phyloP scores from a whole-genome alignment of 2,888 invertebrate genomes.

The Andrena bicolor region DNA sequence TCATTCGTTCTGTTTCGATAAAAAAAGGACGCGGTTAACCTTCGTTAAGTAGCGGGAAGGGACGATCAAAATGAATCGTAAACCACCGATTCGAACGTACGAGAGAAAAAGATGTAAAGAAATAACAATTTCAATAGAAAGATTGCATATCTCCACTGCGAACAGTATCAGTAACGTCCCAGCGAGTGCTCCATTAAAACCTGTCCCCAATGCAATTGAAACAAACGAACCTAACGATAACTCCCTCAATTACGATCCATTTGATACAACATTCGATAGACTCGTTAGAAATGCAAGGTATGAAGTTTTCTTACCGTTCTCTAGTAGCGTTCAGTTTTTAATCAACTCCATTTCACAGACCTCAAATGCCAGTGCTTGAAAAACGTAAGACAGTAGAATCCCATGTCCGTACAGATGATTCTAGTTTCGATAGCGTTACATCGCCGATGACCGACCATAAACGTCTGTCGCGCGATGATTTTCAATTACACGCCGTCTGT shows the following conservation, averaged over 20 bases:
- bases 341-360: slow-evolving; percentile 18
- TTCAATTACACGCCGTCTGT: neutral
- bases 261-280: slow-evolving; percentile 80
- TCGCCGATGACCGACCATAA: slow-evolving; percentile 5
- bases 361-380: neutral
- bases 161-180: neutral
- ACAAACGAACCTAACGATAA: slow-evolving; percentile 23
- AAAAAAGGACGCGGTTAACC: neutral
- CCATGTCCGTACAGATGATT: slow-evolving; percentile 4
- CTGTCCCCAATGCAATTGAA: neutral
- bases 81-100: slow-evolving; percentile 65
- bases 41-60: neutral
- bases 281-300: slow-evolving; percentile 72
- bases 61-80: slow-evolving; percentile 30
- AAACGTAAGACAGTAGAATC: neutral
- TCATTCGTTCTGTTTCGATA: neutral
- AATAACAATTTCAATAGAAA: slow-evolving; percentile 3
- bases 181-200: neutral
- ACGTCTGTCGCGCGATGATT: neutral
- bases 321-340: neutral
- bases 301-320: slow-evolving; percentile 38
- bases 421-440: neutral
- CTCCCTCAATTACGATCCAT: slow-evolving; percentile 66
- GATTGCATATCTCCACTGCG: neutral
- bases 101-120: slow-evolving; percentile 39